These are phyloP conservation scores for Percopsis transmontana DNA, from an alignment of 2,113 vertebrate species.

Conservation along the genomic window DNA sequence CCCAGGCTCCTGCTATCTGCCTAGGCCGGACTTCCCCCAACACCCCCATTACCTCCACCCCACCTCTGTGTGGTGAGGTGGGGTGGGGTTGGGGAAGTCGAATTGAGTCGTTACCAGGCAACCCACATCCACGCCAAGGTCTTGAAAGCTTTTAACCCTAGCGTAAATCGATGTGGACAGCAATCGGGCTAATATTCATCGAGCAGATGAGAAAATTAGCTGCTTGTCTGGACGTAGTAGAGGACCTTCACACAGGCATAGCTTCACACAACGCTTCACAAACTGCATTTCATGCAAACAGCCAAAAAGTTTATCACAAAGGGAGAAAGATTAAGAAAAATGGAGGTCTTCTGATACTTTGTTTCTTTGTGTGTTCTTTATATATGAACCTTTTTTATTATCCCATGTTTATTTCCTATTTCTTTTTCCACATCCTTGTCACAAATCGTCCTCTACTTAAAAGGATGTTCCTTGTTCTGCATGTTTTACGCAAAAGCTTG, in stretches of 20 bases:
- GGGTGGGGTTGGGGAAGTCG: slow-evolving; percentile 37
- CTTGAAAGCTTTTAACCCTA: slow-evolving; percentile 79
- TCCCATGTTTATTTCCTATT: too few species aligned
- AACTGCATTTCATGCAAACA: slow-evolving; percentile 51
- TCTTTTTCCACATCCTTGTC: neutral
- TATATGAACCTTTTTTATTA: too few species aligned
- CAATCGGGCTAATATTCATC: slow-evolving; percentile 75
- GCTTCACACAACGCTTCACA: slow-evolving; percentile 39
- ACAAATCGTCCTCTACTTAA: too few species aligned
- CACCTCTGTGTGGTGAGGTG: slow-evolving; percentile 24
- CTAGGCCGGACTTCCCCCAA: slow-evolving; percentile 30
- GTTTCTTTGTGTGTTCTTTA: too few species aligned
- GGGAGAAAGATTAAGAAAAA: slow-evolving; percentile 32
- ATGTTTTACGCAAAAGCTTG: too few species aligned
- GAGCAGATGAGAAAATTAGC: slow-evolving; percentile 75
- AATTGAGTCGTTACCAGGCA: slow-evolving; percentile 70
- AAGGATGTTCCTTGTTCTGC: too few species aligned
- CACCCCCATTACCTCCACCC: slow-evolving; percentile 33
- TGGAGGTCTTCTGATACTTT: slow-evolving; percentile 22
- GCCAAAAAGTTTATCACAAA: slow-evolving; percentile 5
- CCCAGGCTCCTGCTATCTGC: slow-evolving; percentile 61
- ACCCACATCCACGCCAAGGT: slow-evolving; percentile 71
- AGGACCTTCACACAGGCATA: slow-evolving; percentile 18
- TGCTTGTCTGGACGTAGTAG: slow-evolving; percentile 49
- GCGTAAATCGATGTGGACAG: slow-evolving; percentile 69